phyloP scores from a whole-genome alignment of 2,797 vertebrate genomes.

The Adrianichthys oophorus region DNA sequence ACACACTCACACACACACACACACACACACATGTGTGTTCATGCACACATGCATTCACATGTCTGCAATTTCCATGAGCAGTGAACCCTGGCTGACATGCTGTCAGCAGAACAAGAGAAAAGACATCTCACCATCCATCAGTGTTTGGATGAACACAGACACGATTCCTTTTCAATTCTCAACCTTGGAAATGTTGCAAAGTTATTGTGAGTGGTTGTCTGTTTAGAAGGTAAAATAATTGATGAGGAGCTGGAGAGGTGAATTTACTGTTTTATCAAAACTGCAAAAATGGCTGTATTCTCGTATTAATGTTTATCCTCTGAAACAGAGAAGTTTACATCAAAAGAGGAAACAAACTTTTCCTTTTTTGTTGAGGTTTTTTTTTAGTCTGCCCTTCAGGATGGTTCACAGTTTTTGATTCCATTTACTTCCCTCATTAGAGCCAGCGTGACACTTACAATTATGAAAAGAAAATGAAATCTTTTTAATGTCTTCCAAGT shows the following conservation, averaged over 20 bases:
- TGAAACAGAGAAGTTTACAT: not conserved
- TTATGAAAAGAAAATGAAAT: no score
- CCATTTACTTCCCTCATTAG: no score
- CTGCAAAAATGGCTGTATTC: slow-evolving; percentile 49
- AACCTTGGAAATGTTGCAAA: slow-evolving; percentile 3
- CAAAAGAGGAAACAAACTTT: slow-evolving; percentile 42
- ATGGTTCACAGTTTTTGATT: no score
- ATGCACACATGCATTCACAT: slow-evolving; percentile 8
- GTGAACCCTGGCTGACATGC: slow-evolving; percentile 56
- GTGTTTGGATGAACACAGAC: slow-evolving; percentile 31
- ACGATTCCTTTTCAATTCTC: slow-evolving; percentile 27
- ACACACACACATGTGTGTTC: slow-evolving; percentile 9
- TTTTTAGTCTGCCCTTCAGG: not conserved
- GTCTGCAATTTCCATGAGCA: slow-evolving; percentile 47
- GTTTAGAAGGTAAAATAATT: slow-evolving; percentile 22
- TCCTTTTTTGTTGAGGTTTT: not conserved
- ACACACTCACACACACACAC: slow-evolving; percentile 8
- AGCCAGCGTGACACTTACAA: no score
- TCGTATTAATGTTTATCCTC: slow-evolving; percentile 57
- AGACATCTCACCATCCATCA: slow-evolving; percentile 39
- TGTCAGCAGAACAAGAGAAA: slow-evolving; percentile 38
- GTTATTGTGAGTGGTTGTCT: slow-evolving; percentile 12
- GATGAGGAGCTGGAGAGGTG: slow-evolving; percentile 18
- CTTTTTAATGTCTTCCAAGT: no score
- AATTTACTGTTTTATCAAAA: slow-evolving; percentile 26